Evolutionary conservation across 2,888 invertebrate species (phyloP), one percentile per base, ranked within the genome.

Genomic region (Drosophila multiciliata): DNA sequence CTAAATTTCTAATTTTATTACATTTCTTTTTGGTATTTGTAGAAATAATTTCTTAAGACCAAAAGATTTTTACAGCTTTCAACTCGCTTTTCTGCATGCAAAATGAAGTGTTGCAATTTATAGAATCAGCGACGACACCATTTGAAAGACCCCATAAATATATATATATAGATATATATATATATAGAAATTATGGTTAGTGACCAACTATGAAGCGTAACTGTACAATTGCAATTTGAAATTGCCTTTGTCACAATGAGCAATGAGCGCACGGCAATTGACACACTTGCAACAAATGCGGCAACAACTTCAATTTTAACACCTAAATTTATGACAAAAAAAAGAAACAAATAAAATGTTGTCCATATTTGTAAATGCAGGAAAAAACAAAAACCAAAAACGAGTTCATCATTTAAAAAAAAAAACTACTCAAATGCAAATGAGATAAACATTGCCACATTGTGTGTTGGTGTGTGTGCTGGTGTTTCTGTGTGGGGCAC

Each of bases 301-400:
- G 66, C 75, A 26, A 29, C 58, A 50, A 66, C 67, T 73, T 76
- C 57, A 65, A 62, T 66, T 73, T 67, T 38, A 78, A 72, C 88
- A 88, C 83, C 86, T 67, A 55, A 83, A 74, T 71, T 78, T 73
- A 82, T 80, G 83, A 72, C 53, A 64, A 60, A 42, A 20, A 50
- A 11, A 42, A 42, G 50, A 61, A 42, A 53, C 11, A 20, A 26
- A 29, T 36, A 63, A 62, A 55, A 64, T 20, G 61, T 50, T 53
- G 49, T 23, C 87, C 83, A 76, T 84, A 78, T 82, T 68, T 70
- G 73, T 66, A 42, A 57, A 75, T 50, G 5, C 42, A 59, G 55
- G 15, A 48, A 62, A 62, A 62, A 65, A 48, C 54, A 63, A 61
- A 29, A 42, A 61, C 8, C n/a, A 20, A 33, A 64, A 66, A 78